Percentiles rank a stretch among this genome's conserved stretches.
These are phyloP conservation scores for Amniataba percoides DNA, from an alignment of 2,797 vertebrate genomes.

Conservation along the genomic window DNA sequence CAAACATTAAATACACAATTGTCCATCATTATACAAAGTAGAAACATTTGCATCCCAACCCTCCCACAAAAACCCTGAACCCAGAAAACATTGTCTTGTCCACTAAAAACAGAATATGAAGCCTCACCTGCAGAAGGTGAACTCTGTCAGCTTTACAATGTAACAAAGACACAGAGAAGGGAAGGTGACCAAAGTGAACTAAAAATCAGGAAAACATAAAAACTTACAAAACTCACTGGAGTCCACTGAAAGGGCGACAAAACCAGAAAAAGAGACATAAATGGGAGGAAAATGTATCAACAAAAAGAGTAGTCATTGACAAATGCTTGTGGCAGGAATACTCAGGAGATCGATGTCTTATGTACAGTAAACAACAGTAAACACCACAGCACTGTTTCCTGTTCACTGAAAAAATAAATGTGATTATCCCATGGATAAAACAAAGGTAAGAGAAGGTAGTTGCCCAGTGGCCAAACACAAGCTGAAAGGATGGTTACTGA, in stretches of 20 bases:
- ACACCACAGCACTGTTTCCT: conserved; percentile 62
- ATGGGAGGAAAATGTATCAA: conserved; percentile 28
- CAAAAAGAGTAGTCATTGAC: conserved; percentile 71
- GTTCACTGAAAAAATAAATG: conserved; percentile 58
- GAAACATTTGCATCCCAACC: conserved; percentile 79
- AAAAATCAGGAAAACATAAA: conserved; percentile 50
- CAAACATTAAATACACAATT: conserved; percentile 90
- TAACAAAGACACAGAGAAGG: conserved; percentile 61
- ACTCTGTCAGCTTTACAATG: conserved; percentile 77
- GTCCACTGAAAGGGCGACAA: conserved; percentile 29
- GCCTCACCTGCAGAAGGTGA: conserved; percentile 60
- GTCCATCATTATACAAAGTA: conserved; percentile 88
- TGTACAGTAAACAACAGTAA: conserved; percentile 75
- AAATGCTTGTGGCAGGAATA: conserved; percentile 69
- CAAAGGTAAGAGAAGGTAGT: conserved; percentile 82
- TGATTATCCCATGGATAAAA: conserved; percentile 71
- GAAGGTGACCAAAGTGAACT: conserved; percentile 56
- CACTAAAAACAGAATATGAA: conserved; percentile 51
- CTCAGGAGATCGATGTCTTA: conserved; percentile 61
- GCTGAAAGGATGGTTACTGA: conserved; percentile 51
- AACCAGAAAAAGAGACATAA: neutral
- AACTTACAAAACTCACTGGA: conserved; percentile 63
- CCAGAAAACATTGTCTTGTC: conserved; percentile 51
- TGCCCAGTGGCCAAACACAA: conserved; percentile 82
- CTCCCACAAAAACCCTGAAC: conserved; percentile 57